Evolutionary conservation across 2,888 invertebrate species (phyloP).

Genomic region (Operophtera brumata): DNA sequence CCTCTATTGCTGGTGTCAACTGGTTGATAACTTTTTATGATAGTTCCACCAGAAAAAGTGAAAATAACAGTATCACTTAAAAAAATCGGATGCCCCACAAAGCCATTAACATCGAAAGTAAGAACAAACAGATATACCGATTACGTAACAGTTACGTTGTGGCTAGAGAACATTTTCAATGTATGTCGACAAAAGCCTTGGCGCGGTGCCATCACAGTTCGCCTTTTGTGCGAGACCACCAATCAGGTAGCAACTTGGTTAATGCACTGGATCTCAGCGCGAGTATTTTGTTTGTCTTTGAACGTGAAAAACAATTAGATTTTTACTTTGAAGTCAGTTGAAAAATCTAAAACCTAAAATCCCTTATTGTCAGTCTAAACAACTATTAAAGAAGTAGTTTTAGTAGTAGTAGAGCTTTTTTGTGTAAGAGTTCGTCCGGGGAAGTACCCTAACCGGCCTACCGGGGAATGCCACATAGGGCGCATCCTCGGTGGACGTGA

Average conservation of each 20-base stretch:
- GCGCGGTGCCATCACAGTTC: slow-evolving; percentile 40
- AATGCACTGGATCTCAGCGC: slow-evolving; percentile 23
- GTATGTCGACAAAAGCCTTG: slow-evolving; percentile 45
- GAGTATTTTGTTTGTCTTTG: slow-evolving; percentile 10
- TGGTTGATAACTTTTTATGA: too few species aligned
- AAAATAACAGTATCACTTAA: not conserved
- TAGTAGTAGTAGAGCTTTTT: too few species aligned
- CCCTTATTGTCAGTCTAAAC: too few species aligned
- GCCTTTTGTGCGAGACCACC: slow-evolving; percentile 40
- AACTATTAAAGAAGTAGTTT: too few species aligned
- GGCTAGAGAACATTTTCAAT: slow-evolving; percentile 45
- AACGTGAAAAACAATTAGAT: slow-evolving; percentile 12
- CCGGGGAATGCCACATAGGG: too few species aligned
- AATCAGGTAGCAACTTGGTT: slow-evolving; percentile 45
- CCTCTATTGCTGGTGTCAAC: too few species aligned
- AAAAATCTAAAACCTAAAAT: too few species aligned
- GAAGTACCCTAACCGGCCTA: too few species aligned
- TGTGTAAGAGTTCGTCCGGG: too few species aligned
- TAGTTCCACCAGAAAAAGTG: too few species aligned
- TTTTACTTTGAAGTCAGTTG: not conserved
- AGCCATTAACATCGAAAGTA: slow-evolving; percentile 25
- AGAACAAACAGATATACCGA: slow-evolving; percentile 44
- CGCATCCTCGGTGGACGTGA: too few species aligned
- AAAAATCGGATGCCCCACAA: not conserved
- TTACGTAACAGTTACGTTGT: slow-evolving; percentile 33